Percentiles rank a stretch among this genome's conserved stretches.
These are phyloP conservation scores for Beroe forskalii DNA, from an alignment of 37 sponge, comb jelly and placozoan genomes.

Conservation along the genomic window DNA sequence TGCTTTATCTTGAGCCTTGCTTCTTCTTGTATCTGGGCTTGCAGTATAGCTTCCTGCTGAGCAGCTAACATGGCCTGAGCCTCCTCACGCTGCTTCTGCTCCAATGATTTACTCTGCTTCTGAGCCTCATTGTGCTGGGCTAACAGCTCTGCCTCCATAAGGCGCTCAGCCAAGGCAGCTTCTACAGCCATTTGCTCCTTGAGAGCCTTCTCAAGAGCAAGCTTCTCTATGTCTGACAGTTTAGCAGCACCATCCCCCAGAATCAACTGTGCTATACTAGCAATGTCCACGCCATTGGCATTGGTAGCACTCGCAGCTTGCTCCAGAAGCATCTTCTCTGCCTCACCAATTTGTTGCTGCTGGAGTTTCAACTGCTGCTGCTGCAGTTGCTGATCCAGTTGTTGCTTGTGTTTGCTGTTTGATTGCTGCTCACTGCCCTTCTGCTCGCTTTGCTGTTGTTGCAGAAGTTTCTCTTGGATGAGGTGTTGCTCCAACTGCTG, in stretches of 20 bases:
- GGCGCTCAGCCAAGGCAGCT: not conserved
- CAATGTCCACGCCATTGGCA: not conserved
- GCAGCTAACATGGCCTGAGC: not conserved
- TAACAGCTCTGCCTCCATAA: constrained; percentile 32
- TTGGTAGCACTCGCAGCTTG: not conserved
- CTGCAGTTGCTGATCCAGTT: not conserved
- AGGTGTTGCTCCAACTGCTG: not conserved
- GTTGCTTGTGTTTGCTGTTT: not conserved
- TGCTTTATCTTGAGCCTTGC: constrained; percentile 47
- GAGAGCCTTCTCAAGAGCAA: constrained; percentile 50
- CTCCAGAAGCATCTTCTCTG: not conserved
- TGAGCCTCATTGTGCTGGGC: constrained; percentile 6
- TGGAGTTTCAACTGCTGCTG: not conserved
- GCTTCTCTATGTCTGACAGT: constrained; percentile 22
- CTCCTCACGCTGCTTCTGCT: constrained; percentile 62
- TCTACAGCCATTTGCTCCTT: constrained; percentile 34
- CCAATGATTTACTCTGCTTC: not conserved
- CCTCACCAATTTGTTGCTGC: not conserved
- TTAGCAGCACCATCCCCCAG: constrained; percentile 15
- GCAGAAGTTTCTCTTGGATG: not conserved
- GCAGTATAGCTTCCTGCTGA: constrained; percentile 33
- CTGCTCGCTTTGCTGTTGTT: not conserved
- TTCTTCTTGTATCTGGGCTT: constrained; percentile 47
- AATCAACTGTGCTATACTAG: not conserved
- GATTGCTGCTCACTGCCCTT: not conserved